These are phyloP conservation scores for Pseudoips prasinana DNA, from an alignment of 2,888 invertebrate species.

Conservation along the genomic window DNA sequence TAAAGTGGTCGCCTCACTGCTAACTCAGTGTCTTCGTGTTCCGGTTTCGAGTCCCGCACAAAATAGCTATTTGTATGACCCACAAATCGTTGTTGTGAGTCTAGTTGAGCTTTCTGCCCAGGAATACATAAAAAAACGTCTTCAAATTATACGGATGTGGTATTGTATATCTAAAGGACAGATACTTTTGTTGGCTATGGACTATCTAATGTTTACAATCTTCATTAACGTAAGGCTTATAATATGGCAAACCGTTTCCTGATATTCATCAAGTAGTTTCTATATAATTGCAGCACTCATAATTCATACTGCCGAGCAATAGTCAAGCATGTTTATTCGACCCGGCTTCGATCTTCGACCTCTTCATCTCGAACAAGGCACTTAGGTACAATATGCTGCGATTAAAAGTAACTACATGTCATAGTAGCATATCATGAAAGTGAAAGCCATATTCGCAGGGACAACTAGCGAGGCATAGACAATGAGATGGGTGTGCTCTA, in stretches of 20 bases:
- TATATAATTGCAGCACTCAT: slow-evolving; percentile 27
- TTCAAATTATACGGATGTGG: too few relatives aligned
- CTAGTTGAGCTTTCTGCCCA: too few relatives aligned
- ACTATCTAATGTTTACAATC: too few relatives aligned
- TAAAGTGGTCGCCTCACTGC: too few relatives aligned
- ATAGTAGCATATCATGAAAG: slow-evolving; percentile 37
- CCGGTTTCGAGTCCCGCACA: too few relatives aligned
- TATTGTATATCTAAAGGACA: too few relatives aligned
- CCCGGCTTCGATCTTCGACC: slow-evolving; percentile 34
- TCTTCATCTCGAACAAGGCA: slow-evolving; percentile 33
- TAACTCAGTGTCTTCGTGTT: too few relatives aligned
- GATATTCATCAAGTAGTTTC: slow-evolving; percentile 21
- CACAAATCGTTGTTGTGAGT: too few relatives aligned
- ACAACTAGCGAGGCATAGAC: slow-evolving; percentile 36
- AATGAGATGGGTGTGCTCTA: slow-evolving; percentile 48
- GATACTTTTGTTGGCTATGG: too few relatives aligned
- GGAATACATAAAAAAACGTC: too few relatives aligned
- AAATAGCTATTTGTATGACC: too few relatives aligned
- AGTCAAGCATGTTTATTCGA: slow-evolving; percentile 35
- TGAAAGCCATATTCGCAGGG: slow-evolving; percentile 33
- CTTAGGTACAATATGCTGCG: slow-evolving; percentile 35
- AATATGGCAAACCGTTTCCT: slow-evolving; percentile 13
- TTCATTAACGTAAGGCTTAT: too few relatives aligned
- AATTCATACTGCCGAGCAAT: slow-evolving; percentile 30
- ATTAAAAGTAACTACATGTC: slow-evolving; percentile 38